Conservation (phyloP, 1,140 invertebrate genomes). For the Hesperophylax magnus region DNA sequence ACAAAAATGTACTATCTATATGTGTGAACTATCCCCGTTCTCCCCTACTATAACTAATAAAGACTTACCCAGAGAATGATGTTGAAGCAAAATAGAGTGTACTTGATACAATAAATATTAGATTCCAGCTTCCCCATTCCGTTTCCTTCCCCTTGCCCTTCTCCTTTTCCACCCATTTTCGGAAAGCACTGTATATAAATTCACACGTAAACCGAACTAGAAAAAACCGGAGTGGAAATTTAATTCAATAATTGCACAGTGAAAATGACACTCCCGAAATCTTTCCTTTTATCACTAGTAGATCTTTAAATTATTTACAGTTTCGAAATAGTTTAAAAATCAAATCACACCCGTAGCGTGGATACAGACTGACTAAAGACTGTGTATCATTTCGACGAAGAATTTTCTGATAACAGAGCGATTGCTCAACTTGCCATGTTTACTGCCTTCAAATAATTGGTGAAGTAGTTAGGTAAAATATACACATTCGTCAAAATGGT, state of each 20-base stretch:
- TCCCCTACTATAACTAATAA: no score
- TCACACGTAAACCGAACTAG: neutral
- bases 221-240: neutral
- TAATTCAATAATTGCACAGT: neutral
- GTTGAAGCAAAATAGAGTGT: conserved; percentile 80
- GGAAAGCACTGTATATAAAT: neutral
- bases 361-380: neutral
- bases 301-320: neutral
- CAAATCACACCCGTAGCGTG: neutral
- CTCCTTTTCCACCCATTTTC: conserved; percentile 61
- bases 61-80: conserved; percentile 77
- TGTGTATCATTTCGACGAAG: conserved; percentile 3
- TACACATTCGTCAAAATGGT: neutral
- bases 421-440: conserved; percentile 14
- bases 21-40: no score
- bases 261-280: neutral
- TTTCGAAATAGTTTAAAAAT: neutral
- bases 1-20: no score
- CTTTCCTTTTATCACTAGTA: neutral
- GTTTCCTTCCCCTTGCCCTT: conserved; percentile 64
- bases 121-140: conserved; percentile 73
- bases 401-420: conserved; percentile 18
- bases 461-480: no score
- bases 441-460: no score
- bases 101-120: conserved; percentile 79